phyloP scores from a whole-genome alignment of 1,140 invertebrate genomes.

The Ceratitis capitata region DNA sequence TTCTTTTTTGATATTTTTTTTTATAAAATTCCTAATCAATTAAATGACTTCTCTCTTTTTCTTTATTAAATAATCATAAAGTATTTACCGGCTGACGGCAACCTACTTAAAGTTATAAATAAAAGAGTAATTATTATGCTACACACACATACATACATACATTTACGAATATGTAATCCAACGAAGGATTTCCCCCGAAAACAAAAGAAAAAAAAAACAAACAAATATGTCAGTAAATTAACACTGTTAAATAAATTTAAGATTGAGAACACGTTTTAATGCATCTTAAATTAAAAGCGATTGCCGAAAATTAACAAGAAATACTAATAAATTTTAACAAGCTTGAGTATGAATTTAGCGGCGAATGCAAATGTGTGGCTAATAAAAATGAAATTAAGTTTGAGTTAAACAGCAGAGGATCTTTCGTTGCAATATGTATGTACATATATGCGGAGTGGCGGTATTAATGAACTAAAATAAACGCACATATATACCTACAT shows the following conservation, averaged over 20 bases:
- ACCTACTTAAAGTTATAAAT: slow-evolving; percentile 16
- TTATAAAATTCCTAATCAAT: no score
- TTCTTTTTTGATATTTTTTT: no score
- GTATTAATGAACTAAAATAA: no score
- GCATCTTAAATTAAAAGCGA: slow-evolving; percentile 36
- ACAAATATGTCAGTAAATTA: background rate
- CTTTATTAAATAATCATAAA: slow-evolving; percentile 23
- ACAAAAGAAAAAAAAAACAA: no score
- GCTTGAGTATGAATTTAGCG: background rate
- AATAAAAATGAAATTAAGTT: slow-evolving; percentile 15
- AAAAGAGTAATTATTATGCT: slow-evolving; percentile 9
- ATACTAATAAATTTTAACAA: slow-evolving; percentile 22
- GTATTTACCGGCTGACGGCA: background rate
- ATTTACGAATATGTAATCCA: no score
- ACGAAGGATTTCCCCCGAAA: background rate
- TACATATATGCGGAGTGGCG: no score
- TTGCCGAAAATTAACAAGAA: slow-evolving; percentile 28
- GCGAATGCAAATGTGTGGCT: background rate
- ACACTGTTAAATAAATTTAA: background rate
- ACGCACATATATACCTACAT: no score
- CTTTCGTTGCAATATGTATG: no score
- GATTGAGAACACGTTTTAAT: slow-evolving; percentile 31
- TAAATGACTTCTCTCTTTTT: no score
- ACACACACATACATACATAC: no score
- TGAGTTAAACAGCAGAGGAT: no score